phyloP scores from a whole-genome alignment of 2,113 vertebrate genomes.

The Tetrao urogallus region DNA sequence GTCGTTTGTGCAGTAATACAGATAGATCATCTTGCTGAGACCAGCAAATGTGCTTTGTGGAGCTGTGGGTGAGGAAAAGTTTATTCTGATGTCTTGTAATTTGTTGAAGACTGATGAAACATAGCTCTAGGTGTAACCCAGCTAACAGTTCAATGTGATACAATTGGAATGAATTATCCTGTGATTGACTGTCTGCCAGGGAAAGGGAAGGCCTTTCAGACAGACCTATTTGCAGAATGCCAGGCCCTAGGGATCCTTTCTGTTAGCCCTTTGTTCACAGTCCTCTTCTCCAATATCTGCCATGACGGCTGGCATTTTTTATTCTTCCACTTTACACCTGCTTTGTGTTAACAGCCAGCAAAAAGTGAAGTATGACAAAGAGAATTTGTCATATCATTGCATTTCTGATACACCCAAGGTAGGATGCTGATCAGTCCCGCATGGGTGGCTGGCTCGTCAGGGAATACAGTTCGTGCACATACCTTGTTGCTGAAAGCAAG shows the following conservation, averaged over 20 bases:
- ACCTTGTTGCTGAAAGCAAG: not conserved
- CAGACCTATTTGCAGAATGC: not conserved
- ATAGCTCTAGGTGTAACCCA: not conserved
- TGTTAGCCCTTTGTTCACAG: constrained; percentile 3
- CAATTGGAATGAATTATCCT: not conserved
- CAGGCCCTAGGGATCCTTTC: not conserved
- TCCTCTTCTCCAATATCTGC: not conserved
- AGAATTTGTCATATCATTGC: constrained; percentile 35
- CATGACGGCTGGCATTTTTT: not conserved
- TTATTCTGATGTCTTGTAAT: not conserved
- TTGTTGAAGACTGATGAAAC: not conserved
- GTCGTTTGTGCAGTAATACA: not conserved
- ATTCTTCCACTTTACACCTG: constrained; percentile 37
- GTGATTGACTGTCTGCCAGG: not conserved
- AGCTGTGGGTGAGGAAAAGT: not conserved
- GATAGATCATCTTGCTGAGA: not conserved
- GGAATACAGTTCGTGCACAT: not conserved
- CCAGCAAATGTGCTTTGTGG: not conserved
- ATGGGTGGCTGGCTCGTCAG: constrained; percentile 7
- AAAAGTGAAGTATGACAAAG: not conserved
- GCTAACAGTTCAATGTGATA: not conserved
- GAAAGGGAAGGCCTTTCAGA: not conserved
- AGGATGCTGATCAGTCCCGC: constrained; percentile 11
- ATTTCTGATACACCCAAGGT: not conserved
- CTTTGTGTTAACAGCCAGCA: constrained; percentile 30